Evolutionary conservation across 2,113 vertebrate species (phyloP).

Genomic region (Sinocyclocheilus rhinocerous): DNA sequence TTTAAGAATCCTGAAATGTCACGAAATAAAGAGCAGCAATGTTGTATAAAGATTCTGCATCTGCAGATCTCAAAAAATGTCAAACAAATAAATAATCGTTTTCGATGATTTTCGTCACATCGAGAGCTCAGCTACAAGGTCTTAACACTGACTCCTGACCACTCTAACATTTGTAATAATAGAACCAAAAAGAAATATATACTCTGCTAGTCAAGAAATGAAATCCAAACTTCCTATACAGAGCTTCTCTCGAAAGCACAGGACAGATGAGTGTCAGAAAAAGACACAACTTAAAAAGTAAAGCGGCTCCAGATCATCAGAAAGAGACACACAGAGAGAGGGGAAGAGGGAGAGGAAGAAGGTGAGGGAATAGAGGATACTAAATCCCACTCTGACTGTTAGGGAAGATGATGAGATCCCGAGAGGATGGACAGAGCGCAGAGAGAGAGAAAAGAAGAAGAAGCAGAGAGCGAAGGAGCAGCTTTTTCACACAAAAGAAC

Average conservation of each 20-base stretch:
- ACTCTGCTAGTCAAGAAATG: no score
- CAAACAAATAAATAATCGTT: constrained; percentile 59
- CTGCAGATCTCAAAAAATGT: constrained; percentile 61
- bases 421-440: constrained; percentile 80
- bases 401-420: constrained; percentile 92
- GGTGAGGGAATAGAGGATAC: constrained; percentile 84
- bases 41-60: not conserved
- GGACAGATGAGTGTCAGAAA: not conserved
- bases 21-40: not conserved
- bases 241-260: not conserved
- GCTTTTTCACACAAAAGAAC: constrained; percentile 84
- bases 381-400: constrained; percentile 94
- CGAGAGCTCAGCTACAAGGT: not conserved
- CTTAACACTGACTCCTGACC: constrained; percentile 65
- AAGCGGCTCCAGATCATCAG: constrained; percentile 1
- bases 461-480: constrained; percentile 70
- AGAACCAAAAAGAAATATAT: not conserved
- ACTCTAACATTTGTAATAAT: constrained; percentile 5
- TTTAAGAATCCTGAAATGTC: not conserved
- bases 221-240: not conserved
- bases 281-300: not conserved
- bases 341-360: constrained; percentile 54
- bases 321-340: constrained; percentile 24
- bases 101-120: no score
- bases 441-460: constrained; percentile 61